A percentile compares a stretch with the other conserved stretches of the same genome.
These are phyloP conservation scores for Parnassius mnemosyne DNA, from an alignment of 2,888 invertebrate species.

Conservation along the genomic window DNA sequence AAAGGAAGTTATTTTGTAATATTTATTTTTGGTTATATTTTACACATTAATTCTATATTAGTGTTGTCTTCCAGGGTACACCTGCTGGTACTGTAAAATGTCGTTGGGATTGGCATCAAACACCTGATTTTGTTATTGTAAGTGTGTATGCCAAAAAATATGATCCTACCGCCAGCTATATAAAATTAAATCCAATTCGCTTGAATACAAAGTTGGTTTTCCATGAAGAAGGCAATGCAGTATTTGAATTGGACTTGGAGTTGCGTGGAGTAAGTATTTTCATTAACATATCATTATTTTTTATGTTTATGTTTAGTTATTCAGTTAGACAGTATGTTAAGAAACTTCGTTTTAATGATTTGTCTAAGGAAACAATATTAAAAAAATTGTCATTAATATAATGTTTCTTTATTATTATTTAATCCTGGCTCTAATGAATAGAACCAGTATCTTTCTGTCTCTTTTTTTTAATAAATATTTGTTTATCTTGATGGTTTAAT, in stretches of 20 bases:
- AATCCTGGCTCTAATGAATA: too few relatives aligned
- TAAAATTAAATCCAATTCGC: slow-evolving; percentile 92
- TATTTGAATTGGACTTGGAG: slow-evolving; percentile 88
- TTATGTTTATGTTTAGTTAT: too few relatives aligned
- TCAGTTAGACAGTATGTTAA: too few relatives aligned
- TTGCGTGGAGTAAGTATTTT: slow-evolving; percentile 86
- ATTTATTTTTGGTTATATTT: not conserved
- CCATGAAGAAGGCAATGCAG: slow-evolving; percentile 85
- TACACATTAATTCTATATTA: slow-evolving; percentile 4
- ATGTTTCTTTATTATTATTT: too few relatives aligned
- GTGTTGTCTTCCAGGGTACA: slow-evolving; percentile 64
- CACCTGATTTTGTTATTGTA: slow-evolving; percentile 89
- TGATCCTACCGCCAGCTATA: slow-evolving; percentile 85
- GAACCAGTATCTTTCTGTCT: too few relatives aligned
- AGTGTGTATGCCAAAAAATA: slow-evolving; percentile 96
- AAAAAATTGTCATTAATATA: too few relatives aligned
- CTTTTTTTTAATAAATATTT: too few relatives aligned
- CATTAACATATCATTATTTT: not conserved
- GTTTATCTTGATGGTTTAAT: too few relatives aligned
- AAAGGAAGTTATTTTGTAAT: too few relatives aligned
- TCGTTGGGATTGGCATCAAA: slow-evolving; percentile 98
- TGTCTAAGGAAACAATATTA: too few relatives aligned
- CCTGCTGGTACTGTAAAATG: slow-evolving; percentile 83
- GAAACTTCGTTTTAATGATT: too few relatives aligned
- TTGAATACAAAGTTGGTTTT: slow-evolving; percentile 88